Conservation (phyloP, 92 coral and sea anemone genomes). For the Heteractis magnifica region DNA sequence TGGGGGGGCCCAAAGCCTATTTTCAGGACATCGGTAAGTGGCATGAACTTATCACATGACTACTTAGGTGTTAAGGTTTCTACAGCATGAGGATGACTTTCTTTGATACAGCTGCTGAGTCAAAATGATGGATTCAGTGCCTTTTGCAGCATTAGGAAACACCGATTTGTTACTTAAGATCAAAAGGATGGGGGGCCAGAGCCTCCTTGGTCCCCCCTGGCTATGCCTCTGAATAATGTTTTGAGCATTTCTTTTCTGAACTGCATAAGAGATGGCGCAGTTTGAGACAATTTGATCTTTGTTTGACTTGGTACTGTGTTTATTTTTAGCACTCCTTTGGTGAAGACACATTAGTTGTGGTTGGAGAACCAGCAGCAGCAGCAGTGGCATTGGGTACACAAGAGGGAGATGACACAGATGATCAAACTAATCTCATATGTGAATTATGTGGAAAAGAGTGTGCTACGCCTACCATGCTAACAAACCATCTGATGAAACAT, state of each 20-base stretch:
- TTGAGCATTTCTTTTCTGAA: neutral
- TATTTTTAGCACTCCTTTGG: neutral
- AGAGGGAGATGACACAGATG: neutral
- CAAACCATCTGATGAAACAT: conserved; percentile 30
- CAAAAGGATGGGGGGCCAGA: no score
- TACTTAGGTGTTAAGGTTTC: no score
- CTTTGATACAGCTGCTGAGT: no score
- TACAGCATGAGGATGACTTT: no score
- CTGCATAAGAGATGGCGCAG: neutral
- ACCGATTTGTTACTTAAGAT: no score
- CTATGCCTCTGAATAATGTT: no score
- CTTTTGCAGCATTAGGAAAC: no score
- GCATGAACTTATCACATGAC: no score
- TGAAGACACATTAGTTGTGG: neutral
- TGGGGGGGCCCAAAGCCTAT: no score
- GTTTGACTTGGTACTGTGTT: neutral
- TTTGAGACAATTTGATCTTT: neutral
- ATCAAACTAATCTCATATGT: neutral
- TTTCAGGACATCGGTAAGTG: no score
- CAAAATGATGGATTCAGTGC: no score
- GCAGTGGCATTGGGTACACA: neutral
- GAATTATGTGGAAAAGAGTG: conserved; percentile 20
- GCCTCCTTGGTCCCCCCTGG: no score
- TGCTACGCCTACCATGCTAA: conserved; percentile 10
- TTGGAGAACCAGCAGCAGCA: neutral